phyloP scores from a whole-genome alignment of 64 coral and sea anemone species.

The Stylophora pistillata region DNA sequence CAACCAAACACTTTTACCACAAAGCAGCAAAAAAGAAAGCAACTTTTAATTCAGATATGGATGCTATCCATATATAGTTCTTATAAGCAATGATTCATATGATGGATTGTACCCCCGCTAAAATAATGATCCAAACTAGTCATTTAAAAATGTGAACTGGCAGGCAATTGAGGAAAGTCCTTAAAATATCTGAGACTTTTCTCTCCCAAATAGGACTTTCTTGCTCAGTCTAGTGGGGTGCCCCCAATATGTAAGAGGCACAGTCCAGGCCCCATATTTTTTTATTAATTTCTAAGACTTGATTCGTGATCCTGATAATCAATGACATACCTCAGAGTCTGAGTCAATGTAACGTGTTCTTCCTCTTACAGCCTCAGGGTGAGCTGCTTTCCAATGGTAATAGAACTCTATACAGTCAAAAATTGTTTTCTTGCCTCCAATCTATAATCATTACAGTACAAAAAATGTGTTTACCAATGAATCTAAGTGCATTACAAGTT shows the following conservation, averaged over 20 bases:
- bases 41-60: no score
- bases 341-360: conserved; percentile 91
- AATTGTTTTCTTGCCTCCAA: conserved; percentile 82
- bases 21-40: background rate
- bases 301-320: background rate
- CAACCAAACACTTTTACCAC: background rate
- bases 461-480: background rate
- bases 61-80: no score
- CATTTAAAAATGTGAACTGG: no score
- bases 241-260: background rate
- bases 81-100: no score
- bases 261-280: background rate
- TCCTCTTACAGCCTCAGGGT: conserved; percentile 87
- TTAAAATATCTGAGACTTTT: background rate
- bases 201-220: no score
- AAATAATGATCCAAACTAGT: no score
- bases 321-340: conserved; percentile 65
- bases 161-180: background rate
- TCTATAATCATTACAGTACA: conserved; percentile 3
- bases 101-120: no score
- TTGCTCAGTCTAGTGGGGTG: no score
- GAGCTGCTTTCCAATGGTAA: conserved; percentile 93
- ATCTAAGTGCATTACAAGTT: no score
- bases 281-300: background rate
- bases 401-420: conserved; percentile 96